Conservation (phyloP, 2,113 vertebrate genomes). For the Dipodomys spectabilis region DNA sequence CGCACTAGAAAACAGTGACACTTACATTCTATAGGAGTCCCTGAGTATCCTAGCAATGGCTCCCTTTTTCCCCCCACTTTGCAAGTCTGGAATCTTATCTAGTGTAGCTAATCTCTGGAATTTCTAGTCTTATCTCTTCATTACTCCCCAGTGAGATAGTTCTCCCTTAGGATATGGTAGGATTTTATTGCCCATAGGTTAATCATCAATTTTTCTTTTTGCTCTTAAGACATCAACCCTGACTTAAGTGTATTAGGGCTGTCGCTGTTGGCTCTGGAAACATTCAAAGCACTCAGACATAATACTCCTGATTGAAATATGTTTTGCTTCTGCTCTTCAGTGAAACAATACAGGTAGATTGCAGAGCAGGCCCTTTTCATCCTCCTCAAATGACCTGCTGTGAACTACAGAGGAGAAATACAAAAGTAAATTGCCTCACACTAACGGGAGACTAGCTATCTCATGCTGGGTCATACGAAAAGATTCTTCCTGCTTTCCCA, state of each 20-base stretch:
- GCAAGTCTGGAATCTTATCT: conserved; percentile 76
- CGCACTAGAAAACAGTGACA: conserved; percentile 64
- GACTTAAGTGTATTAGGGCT: conserved; percentile 56
- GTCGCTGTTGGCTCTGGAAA: conserved; percentile 55
- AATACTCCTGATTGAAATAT: conserved; percentile 76
- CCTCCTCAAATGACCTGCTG: conserved; percentile 76
- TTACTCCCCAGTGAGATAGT: conserved; percentile 72
- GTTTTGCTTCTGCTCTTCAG: conserved; percentile 67
- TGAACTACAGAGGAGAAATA: conserved; percentile 79
- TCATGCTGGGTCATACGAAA: conserved; percentile 77
- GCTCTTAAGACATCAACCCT: conserved; percentile 45
- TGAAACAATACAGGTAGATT: conserved; percentile 80
- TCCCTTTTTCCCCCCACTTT: background rate
- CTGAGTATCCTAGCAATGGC: conserved; percentile 72
- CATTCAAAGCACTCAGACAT: conserved; percentile 58
- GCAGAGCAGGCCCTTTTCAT: conserved; percentile 59
- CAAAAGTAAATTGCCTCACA: conserved; percentile 80
- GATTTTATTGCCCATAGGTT: conserved; percentile 54
- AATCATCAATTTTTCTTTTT: background rate
- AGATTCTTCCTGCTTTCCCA: conserved; percentile 68
- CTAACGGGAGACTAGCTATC: conserved; percentile 65
- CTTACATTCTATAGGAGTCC: conserved; percentile 68
- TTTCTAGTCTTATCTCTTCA: conserved; percentile 72
- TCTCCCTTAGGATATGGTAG: conserved; percentile 56
- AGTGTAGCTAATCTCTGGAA: conserved; percentile 80